Conservation (phyloP, 2,888 invertebrate species). For the Drosophila differens region DNA sequence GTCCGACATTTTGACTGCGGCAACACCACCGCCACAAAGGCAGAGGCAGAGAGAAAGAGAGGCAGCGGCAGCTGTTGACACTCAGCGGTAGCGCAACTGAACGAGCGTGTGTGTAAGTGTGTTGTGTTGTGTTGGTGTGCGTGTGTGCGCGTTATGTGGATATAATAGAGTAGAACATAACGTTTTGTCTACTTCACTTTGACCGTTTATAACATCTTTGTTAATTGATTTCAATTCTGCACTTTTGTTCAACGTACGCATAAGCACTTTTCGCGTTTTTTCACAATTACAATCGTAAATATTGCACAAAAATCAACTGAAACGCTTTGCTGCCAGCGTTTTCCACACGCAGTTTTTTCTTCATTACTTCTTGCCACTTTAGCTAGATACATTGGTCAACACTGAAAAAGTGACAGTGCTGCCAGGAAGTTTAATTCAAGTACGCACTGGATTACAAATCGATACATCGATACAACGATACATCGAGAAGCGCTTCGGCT, state of each 20-base stretch:
- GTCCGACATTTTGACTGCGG: conserved; percentile 83
- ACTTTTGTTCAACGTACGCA: conserved; percentile 25
- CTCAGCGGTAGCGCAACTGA: conserved; percentile 53
- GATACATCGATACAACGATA: conserved; percentile 4
- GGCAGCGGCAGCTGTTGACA: conserved; percentile 70
- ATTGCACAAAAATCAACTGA: conserved; percentile 34
- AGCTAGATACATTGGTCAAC: conserved; percentile 21
- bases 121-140: conserved; percentile 28
- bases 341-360: conserved; percentile 58
- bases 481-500: neutral
- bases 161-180: conserved; percentile 66
- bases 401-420: conserved; percentile 30
- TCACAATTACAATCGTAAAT: conserved; percentile 22
- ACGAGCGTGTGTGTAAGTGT: conserved; percentile 12
- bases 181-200: conserved; percentile 56
- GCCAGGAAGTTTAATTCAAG: conserved; percentile 10
- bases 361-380: conserved; percentile 45
- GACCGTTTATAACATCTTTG: conserved; percentile 47
- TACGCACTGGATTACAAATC: neutral
- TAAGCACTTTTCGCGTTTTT: conserved; percentile 16
- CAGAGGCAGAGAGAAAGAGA: conserved; percentile 29
- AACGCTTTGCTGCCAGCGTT: conserved; percentile 61
- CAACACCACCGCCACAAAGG: conserved; percentile 45
- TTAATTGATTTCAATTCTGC: conserved; percentile 22
- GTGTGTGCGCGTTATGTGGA: conserved; percentile 65